Base-by-base conservation (phyloP, 2,888 invertebrate genomes). In the Phania funesta region DNA sequence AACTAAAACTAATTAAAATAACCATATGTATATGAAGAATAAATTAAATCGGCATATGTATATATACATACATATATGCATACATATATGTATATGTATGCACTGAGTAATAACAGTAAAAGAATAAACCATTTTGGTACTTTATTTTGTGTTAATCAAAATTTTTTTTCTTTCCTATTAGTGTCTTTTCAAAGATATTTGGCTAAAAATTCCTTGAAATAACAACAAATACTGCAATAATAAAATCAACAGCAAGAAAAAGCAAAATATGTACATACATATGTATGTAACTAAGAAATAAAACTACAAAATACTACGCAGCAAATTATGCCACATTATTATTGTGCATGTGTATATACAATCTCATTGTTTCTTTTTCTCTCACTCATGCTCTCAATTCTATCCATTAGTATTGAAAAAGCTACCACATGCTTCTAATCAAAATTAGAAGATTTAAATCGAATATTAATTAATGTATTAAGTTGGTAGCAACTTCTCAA, bases 231-330 rank as follows among this genome's bases (percentile, higher is more conserved):
- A 48, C 35, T n/a, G 18, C 41, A 60, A 58, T 60, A 67, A 60
- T 35, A 73, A 44, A 58, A 67, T 5, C 22, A 65, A 38, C 60
- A 60, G 18, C 24, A 60, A 41, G 52, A 41, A 60, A n/a, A 60
- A 52, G 38, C 60, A 67, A 41, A 77, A 62, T 41, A 71, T 41
- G 26, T 54, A 38, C 7, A 68, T 62, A 82, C 64, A 70, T 70
- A 82, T 65, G 64, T 78, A 78, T 74, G 82, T 74, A 82, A 73
- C 56, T 74, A 68, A 70, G 52, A 48, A 80, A 77, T 44, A 79
- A 77, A 80, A 77, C 73, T 74, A 71, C 68, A 83, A 83, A 83
- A 84, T 84, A 84, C 83, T 84, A 84, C 84, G 84, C 84, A 84
- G 84, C 84, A 84, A 84, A 80, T 84, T 84, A 83, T 80, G 83